Evolutionary conservation across 2,113 vertebrate species (phyloP).

Genomic region (Oreochromis tanganicae): DNA sequence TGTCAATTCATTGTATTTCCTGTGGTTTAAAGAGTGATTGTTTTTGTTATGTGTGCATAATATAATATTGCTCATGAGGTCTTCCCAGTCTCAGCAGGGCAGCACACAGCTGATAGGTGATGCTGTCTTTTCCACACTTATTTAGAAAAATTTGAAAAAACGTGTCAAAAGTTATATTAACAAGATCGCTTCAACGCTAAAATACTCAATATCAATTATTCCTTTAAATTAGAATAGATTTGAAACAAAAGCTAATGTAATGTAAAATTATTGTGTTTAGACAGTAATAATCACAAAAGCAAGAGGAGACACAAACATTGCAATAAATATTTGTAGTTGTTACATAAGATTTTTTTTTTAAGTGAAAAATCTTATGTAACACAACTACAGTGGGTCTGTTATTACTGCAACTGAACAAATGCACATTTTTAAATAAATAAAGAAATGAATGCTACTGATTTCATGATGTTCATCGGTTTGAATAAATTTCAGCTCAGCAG

Average conservation of each 20-base stretch:
- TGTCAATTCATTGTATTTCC: conserved; percentile 17
- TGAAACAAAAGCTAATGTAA: background rate
- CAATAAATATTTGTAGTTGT: background rate
- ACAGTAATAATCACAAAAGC: background rate
- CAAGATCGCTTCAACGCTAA: background rate
- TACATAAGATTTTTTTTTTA: background rate
- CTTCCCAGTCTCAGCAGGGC: background rate
- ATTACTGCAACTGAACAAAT: background rate
- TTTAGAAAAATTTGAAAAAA: background rate
- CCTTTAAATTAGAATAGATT: background rate
- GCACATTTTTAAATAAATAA: background rate
- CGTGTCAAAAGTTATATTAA: background rate
- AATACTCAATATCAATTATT: background rate
- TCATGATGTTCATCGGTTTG: background rate
- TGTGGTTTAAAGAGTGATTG: background rate
- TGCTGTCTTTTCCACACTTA: background rate
- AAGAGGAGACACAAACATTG: background rate
- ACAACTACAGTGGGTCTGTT: background rate
- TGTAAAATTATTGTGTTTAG: background rate
- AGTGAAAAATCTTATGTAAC: background rate
- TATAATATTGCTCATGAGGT: conserved; percentile 7
- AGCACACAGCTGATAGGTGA: background rate
- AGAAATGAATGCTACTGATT: background rate
- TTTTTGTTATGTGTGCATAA: conserved; percentile 13
- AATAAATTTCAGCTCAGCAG: background rate